Evolutionary conservation across 2,888 invertebrate genomes (phyloP).

Genomic region (Malthinus flaveolus): DNA sequence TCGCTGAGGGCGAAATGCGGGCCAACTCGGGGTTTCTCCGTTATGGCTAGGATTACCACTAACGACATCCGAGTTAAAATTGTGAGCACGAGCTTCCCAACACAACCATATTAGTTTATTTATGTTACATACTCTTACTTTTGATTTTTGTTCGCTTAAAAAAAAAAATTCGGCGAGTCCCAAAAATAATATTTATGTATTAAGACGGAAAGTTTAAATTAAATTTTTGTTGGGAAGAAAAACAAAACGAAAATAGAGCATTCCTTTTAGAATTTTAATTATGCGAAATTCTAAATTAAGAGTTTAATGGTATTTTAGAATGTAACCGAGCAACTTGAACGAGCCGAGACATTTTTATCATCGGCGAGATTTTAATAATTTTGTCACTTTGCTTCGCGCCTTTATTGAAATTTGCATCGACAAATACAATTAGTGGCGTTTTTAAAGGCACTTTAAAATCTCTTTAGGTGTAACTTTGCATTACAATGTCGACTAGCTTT

Average conservation of each 20-base stretch:
- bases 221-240: conserved; percentile 19
- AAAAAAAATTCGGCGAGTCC: not conserved
- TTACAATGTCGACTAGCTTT: conserved; percentile 19
- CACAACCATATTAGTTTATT: conserved; percentile 39
- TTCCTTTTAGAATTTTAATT: conserved; percentile 34
- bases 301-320: conserved; percentile 32
- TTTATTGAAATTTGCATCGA: conserved; percentile 31
- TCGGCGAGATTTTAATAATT: conserved; percentile 27
- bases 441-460: conserved; percentile 28
- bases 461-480: conserved; percentile 26
- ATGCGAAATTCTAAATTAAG: conserved; percentile 32
- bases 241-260: conserved; percentile 15
- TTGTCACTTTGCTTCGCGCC: conserved; percentile 27
- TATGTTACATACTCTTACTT: conserved; percentile 22
- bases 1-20: conserved; percentile 23
- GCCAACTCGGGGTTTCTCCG: conserved; percentile 31
- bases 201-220: conserved; percentile 17
- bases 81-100: conserved; percentile 33
- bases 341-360: conserved; percentile 27
- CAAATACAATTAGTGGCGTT: conserved; percentile 31
- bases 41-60: conserved; percentile 44
- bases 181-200: not conserved
- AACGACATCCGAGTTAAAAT: conserved; percentile 42
- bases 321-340: conserved; percentile 24
- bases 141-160: conserved; percentile 6